Evolutionary conservation across 1,140 invertebrate genomes (phyloP), one percentile per base, ranked within the genome.

Genomic region (Yoshiicerus persimilis): DNA sequence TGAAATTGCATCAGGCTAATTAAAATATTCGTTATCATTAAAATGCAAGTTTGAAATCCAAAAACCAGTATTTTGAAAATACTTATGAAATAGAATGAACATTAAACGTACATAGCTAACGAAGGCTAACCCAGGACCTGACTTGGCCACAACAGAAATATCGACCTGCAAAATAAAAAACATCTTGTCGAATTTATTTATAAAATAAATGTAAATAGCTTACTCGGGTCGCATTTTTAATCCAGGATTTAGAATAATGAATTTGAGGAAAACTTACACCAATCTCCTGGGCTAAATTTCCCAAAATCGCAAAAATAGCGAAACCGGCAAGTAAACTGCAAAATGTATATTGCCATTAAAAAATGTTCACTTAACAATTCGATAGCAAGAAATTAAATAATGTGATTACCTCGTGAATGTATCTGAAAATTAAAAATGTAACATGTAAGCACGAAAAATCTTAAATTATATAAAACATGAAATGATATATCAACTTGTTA

Each of bases 241-340:
- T n/a, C n/a, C n/a, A 2, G 16, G 47, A 1, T 5, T 66, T 66
- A 27, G 11, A 66, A 66, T 0, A 25, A 66, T 62, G 20, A 66
- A 3, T n/a, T n/a, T 41, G 6, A 41, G 10, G 3, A 27, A 30
- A 4, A 2, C 66, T 32, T 30, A 70, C 66, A 10, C 89, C 91
- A 11, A 92, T 85, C 87, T 93, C 91, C 32, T 92, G 38, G 13
- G 91, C 91, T 41, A 92, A 85, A 88, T 92, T 92, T 1, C 97
- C 96, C 23, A 98, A 92, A 85, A 98, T 96, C 0, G 96, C 96
- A 91, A 98, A 98, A 87, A 97, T 97, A 4, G 97, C 97, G 86
- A 96, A 95, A 1, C 97, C 97, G 13, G 97, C 96, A 96, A 98
- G 92, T 5, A 98, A 92, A 90, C 96, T 97, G 96, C 23, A 66